These are phyloP conservation scores for Colostygia pectinataria DNA, from an alignment of 2,888 invertebrate species.

Conservation along the genomic window DNA sequence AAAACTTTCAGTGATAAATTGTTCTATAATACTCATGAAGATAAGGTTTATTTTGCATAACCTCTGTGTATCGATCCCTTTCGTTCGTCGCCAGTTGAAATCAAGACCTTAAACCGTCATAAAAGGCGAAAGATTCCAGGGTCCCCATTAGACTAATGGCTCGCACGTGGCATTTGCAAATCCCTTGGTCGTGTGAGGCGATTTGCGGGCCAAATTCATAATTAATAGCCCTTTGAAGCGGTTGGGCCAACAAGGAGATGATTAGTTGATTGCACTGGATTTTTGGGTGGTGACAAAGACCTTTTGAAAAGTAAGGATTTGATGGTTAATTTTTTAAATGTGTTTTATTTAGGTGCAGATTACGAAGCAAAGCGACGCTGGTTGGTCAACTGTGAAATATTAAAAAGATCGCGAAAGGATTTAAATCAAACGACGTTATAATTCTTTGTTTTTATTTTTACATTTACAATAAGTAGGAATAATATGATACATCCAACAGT, in stretches of 20 bases:
- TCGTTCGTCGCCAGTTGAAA: constrained; percentile 17
- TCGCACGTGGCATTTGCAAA: constrained; percentile 75
- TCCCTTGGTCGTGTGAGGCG: constrained; percentile 77
- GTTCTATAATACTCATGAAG: neutral
- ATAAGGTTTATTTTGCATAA: constrained; percentile 2
- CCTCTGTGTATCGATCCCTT: neutral
- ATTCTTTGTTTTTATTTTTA: no score
- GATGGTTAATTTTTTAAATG: constrained; percentile 7
- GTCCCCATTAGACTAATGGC: constrained; percentile 76
- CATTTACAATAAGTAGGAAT: no score
- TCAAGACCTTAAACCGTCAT: constrained; percentile 35
- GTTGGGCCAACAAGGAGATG: constrained; percentile 61
- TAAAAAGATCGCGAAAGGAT: no score
- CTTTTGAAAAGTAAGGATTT: constrained; percentile 10
- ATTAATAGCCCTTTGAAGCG: constrained; percentile 75
- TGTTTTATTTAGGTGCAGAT: no score
- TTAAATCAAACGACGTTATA: no score
- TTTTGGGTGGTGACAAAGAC: constrained; percentile 46
- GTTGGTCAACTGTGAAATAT: no score
- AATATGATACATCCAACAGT: no score
- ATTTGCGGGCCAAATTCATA: constrained; percentile 78
- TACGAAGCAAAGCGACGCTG: no score
- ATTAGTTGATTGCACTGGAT: constrained; percentile 70
- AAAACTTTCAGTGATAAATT: neutral
- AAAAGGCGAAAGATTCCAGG: constrained; percentile 61